Percentiles rank a stretch among this genome's conserved stretches.
Evolutionary conservation across 2,113 vertebrate genomes (phyloP).

Genomic region (Hippoglossus stenolepis): DNA sequence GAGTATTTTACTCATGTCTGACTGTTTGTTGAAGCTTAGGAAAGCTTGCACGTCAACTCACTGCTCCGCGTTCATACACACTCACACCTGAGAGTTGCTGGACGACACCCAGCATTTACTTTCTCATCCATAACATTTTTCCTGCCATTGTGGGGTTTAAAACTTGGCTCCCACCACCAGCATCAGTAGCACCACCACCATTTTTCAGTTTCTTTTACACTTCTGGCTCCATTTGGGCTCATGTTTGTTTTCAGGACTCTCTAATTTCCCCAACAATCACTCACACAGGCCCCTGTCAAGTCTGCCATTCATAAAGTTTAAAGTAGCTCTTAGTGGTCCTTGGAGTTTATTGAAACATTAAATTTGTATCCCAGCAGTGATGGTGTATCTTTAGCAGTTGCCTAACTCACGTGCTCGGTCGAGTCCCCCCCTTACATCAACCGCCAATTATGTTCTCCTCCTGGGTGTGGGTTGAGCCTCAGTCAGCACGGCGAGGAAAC

Average conservation of each 20-base stretch:
- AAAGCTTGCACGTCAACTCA: background rate
- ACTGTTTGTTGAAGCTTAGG: background rate
- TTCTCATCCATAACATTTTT: slow-evolving; percentile 38
- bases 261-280: slow-evolving; percentile 83
- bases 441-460: slow-evolving; percentile 82
- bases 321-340: slow-evolving; percentile 85
- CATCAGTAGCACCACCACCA: background rate
- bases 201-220: slow-evolving; percentile 71
- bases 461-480: slow-evolving; percentile 81
- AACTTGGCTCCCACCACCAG: slow-evolving; percentile 39
- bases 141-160: slow-evolving; percentile 26
- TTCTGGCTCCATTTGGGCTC: slow-evolving; percentile 71
- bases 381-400: slow-evolving; percentile 83
- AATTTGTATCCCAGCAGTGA: slow-evolving; percentile 83
- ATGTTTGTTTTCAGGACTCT: slow-evolving; percentile 77
- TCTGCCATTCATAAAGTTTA: slow-evolving; percentile 85
- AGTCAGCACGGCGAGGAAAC: slow-evolving; percentile 68
- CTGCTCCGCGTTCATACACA: background rate
- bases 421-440: slow-evolving; percentile 76
- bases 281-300: slow-evolving; percentile 75
- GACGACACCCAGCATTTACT: slow-evolving; percentile 2
- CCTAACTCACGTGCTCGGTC: slow-evolving; percentile 76
- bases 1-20: background rate
- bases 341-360: slow-evolving; percentile 85
- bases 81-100: slow-evolving; percentile 29